These are phyloP conservation scores for Parnassius glacialis DNA, from an alignment of 2,888 invertebrate genomes.

Conservation along the genomic window DNA sequence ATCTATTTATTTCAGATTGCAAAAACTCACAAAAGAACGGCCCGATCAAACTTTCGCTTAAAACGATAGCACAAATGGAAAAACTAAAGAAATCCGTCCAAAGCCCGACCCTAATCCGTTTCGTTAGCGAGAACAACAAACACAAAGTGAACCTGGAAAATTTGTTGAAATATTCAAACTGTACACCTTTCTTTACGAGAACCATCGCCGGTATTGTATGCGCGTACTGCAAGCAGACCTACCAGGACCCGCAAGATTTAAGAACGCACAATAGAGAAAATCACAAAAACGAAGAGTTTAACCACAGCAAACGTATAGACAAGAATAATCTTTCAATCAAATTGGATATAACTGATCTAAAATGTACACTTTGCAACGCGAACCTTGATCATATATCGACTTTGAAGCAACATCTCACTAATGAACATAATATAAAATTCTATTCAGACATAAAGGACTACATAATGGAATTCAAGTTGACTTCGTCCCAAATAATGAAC, in stretches of 20 bases:
- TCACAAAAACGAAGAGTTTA: conserved; percentile 46
- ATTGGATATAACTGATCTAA: conserved; percentile 63
- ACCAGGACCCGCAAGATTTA: conserved; percentile 42
- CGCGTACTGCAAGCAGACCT: conserved; percentile 59
- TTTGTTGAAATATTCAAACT: conserved; percentile 63
- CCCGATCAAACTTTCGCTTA: conserved; percentile 43
- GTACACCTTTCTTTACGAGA: conserved; percentile 65
- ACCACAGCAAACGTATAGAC: conserved; percentile 51
- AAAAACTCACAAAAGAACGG: conserved; percentile 33
- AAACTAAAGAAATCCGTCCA: conserved; percentile 39
- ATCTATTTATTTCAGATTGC: conserved; percentile 39
- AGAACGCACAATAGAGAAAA: conserved; percentile 43
- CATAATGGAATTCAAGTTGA: conserved; percentile 63
- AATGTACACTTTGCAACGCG: conserved; percentile 52
- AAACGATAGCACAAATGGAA: conserved; percentile 43
- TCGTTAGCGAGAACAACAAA: conserved; percentile 52
- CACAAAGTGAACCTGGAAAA: conserved; percentile 59
- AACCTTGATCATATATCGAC: conserved; percentile 43
- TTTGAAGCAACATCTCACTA: conserved; percentile 54
- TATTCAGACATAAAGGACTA: conserved; percentile 60
- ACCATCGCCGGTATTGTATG: conserved; percentile 59
- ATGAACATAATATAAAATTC: conserved; percentile 58
- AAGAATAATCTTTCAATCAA: conserved; percentile 63
- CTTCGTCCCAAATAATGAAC: conserved; percentile 48
- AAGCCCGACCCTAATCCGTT: conserved; percentile 26